These are phyloP conservation scores for Nomada ferruginata DNA, from an alignment of 2,888 invertebrate genomes.

Conservation along the genomic window DNA sequence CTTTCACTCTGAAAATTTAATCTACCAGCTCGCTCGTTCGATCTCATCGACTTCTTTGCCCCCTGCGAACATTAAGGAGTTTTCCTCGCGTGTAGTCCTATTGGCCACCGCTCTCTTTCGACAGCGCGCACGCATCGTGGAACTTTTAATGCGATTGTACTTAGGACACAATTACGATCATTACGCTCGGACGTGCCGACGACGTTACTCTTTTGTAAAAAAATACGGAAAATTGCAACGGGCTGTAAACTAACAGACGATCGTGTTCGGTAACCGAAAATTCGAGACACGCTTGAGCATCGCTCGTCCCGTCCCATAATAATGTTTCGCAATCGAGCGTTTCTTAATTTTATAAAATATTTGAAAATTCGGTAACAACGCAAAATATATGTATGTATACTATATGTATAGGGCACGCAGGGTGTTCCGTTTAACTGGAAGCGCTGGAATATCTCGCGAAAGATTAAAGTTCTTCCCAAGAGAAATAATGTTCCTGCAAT, in stretches of 20 bases:
- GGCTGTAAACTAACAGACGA: conserved; percentile 26
- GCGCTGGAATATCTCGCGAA: no score
- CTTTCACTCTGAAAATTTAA: neutral
- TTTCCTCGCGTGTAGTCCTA: conserved; percentile 6
- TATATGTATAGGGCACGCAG: neutral
- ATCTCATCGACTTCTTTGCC: neutral
- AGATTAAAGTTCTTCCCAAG: no score
- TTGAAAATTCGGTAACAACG: conserved; percentile 49
- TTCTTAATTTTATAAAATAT: conserved; percentile 39
- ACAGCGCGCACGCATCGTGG: conserved; percentile 42
- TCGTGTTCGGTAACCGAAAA: conserved; percentile 7
- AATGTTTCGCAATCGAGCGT: conserved; percentile 20
- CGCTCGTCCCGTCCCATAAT: conserved; percentile 1
- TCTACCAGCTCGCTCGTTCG: no score
- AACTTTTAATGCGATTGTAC: conserved; percentile 60
- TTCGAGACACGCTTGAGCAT: conserved; percentile 53
- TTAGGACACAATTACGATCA: conserved; percentile 26
- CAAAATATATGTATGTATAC: conserved; percentile 38
- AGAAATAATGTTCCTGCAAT: no score
- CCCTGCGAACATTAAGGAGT: conserved; percentile 27
- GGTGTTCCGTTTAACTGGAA: neutral
- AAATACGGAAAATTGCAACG: conserved; percentile 40
- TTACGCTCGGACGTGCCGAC: neutral
- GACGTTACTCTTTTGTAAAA: neutral
- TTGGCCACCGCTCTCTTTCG: neutral